Evolutionary conservation across 2,797 vertebrate species (phyloP), one percentile per base, ranked within the genome.

Genomic region (Poecilia gillii): DNA sequence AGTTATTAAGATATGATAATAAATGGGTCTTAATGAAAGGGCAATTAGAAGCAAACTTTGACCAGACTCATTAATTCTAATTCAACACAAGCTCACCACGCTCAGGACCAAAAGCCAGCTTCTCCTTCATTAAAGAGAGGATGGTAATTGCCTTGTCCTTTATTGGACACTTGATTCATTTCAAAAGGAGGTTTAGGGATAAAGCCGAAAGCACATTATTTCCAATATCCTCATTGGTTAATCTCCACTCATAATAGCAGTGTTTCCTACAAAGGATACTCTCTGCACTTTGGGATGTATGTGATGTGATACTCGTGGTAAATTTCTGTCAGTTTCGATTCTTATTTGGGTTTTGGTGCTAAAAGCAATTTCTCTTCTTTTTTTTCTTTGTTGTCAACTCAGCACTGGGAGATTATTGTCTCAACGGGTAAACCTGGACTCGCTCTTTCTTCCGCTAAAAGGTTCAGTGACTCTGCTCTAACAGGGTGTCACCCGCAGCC

Each of bases 31-130:
- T 94, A 95, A 96, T 96, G 93, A 96, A 94, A 94, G 93, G 90
- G 90, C 93, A 95, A 96, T 96, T 95, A 96, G 91, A 92, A 74
- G 87, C 86, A 93, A 95, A 95, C 94, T 96, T 95, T 96, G 95
- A 96, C 94, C 93, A 80, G 87, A 92, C 94, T 95, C 94, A 95
- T 96, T 96, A 95, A 92, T 95, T 96, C 88, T 94, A 94, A 95
- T 95, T 95, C 93, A 90, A 87, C 90, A 90, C 87, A 94, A 94
- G 93, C 93, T 89, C 84, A 84, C 85, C 84, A 36, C 77, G 86
- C 88, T 88, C 79, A 81, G 91, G 91, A 89, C 90, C 85, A 92
- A 94, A 93, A 89, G 91, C 90, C 91, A 89, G 84, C 89, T 91
- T 91, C 83, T 83, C 79, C 89, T 90, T 94, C 93, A 93, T 95